A percentile compares a stretch with the other conserved stretches of the same genome.
Evolutionary conservation across 2,797 vertebrate genomes (phyloP).

Genomic region (Acrocephalus scirpaceus): DNA sequence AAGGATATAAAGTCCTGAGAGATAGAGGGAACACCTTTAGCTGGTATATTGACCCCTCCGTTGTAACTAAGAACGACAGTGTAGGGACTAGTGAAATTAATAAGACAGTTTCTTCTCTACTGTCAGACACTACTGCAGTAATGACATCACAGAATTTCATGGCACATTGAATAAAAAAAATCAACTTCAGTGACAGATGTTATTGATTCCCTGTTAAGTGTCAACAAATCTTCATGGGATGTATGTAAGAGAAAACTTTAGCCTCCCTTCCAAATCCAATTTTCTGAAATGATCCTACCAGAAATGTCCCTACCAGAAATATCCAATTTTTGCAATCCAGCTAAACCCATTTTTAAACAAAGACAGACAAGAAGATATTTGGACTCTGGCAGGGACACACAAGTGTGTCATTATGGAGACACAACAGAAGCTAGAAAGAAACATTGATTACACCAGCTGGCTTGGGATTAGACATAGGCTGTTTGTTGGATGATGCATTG

Average conservation of each 20-base stretch:
- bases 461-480: not conserved
- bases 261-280: not conserved
- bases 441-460: not conserved
- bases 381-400: not conserved
- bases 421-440: not conserved
- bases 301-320: not conserved
- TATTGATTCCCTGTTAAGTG: not conserved
- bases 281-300: not conserved
- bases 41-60: not conserved
- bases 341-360: not conserved
- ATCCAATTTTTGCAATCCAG: not conserved
- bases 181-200: fast-evolving
- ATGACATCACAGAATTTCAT: not conserved
- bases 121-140: not conserved
- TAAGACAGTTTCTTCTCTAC: not conserved
- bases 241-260: not conserved
- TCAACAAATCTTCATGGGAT: not conserved
- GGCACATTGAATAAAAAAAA: not conserved
- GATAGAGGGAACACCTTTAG: not conserved
- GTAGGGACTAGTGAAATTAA: not conserved
- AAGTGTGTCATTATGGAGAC: not conserved
- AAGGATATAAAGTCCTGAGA: not conserved
- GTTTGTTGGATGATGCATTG: not conserved
- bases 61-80: not conserved
- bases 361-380: not conserved